phyloP scores from a whole-genome alignment of 2,797 vertebrate genomes.

The Syngnathus rostellatus region DNA sequence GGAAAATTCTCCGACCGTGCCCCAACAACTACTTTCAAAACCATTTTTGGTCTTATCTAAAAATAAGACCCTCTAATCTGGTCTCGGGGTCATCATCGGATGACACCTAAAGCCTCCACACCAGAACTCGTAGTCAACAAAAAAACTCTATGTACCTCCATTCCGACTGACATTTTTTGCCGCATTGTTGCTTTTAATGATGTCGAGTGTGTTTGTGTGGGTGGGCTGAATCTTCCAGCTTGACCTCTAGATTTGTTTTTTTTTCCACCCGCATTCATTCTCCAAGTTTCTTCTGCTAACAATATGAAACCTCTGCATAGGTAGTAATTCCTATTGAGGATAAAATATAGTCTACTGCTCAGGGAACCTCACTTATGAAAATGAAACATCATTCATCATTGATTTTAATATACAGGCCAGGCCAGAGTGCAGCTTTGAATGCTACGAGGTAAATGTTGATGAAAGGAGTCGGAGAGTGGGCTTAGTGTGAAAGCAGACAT shows the following conservation, averaged over 20 bases:
- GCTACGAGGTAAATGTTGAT: not conserved
- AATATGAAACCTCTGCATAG: slow-evolving; percentile 1
- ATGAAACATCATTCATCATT: slow-evolving; percentile 46
- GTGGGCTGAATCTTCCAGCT: slow-evolving; percentile 52
- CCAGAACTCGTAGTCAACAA: slow-evolving; percentile 9
- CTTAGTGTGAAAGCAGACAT: slow-evolving; percentile 14
- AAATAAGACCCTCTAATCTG: not conserved
- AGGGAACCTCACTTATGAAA: slow-evolving; percentile 53
- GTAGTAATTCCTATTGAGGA: slow-evolving; percentile 9
- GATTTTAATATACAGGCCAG: not conserved
- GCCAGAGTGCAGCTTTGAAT: not conserved
- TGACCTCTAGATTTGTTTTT: slow-evolving; percentile 48
- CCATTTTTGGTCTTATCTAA: not conserved
- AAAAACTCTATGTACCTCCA: too few species aligned
- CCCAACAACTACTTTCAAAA: not conserved
- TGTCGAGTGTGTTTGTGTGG: slow-evolving; percentile 47
- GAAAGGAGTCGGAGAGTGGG: not conserved
- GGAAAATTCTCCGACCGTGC: not conserved
- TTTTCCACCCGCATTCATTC: slow-evolving; percentile 22
- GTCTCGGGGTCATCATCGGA: not conserved
- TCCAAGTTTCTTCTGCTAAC: slow-evolving; percentile 16
- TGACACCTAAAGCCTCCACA: not conserved
- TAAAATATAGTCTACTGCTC: slow-evolving; percentile 30
- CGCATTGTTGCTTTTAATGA: slow-evolving; percentile 51
- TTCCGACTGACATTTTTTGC: slow-evolving; percentile 20